Conservation (phyloP, 1,140 invertebrate species). For the Drosophila nigromelanica region DNA sequence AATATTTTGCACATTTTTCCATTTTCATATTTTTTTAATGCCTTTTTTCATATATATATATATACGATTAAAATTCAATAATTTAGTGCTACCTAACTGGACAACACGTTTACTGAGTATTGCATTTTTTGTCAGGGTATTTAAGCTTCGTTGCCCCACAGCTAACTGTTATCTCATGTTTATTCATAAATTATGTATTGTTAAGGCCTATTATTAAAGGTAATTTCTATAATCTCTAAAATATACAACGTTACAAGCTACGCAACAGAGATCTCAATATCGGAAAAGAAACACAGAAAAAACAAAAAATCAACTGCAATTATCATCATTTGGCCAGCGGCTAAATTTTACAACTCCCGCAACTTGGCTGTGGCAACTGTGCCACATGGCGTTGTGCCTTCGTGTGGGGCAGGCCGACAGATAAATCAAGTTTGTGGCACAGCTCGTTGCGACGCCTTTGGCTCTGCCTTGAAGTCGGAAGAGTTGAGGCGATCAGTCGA, state of each 20-base stretch:
- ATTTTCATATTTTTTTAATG: too few relatives aligned
- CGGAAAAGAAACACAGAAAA: background rate
- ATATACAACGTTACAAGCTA: slow-evolving; percentile 3
- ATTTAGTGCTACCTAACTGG: too few relatives aligned
- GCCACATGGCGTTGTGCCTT: slow-evolving; percentile 15
- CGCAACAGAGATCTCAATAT: slow-evolving; percentile 27
- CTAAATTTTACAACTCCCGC: slow-evolving; percentile 32
- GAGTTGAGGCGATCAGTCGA: slow-evolving; percentile 15
- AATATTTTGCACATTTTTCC: too few relatives aligned
- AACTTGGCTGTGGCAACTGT: slow-evolving; percentile 10
- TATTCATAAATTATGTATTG: slow-evolving; percentile 14
- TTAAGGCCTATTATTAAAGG: slow-evolving; percentile 32
- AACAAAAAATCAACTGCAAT: slow-evolving; percentile 23
- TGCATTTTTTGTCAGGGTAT: background rate
- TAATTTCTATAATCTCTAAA: slow-evolving; percentile 33
- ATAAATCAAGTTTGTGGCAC: slow-evolving; percentile 44
- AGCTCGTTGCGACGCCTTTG: slow-evolving; percentile 30
- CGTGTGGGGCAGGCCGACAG: slow-evolving; percentile 40
- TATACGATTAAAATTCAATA: too few relatives aligned
- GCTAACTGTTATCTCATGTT: background rate
- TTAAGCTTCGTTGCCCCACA: background rate
- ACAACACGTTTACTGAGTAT: too few relatives aligned
- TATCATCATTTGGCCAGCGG: slow-evolving; percentile 40
- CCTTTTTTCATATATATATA: too few relatives aligned
- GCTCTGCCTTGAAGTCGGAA: slow-evolving; percentile 7